Conservation (phyloP, 2,113 vertebrate species). For the Carettochelys insculpta region DNA sequence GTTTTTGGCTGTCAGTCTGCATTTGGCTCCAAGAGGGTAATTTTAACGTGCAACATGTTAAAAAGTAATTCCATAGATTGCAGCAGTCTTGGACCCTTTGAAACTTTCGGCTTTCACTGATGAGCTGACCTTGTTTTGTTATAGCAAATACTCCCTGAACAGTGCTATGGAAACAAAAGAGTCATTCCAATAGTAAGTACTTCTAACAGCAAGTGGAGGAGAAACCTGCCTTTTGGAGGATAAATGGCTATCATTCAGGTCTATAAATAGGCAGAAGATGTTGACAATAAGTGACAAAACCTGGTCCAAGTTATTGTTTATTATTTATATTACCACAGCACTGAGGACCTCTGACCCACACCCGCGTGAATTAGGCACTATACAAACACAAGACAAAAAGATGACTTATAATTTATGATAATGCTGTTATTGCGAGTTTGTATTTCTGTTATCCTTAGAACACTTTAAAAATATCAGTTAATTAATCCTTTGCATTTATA, state of each 20-base stretch:
- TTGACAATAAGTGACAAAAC: constrained; percentile 36
- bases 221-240: neutral
- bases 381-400: constrained; percentile 21
- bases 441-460: neutral
- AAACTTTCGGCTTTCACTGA: constrained; percentile 46
- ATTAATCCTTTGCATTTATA: constrained; percentile 24
- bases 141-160: constrained; percentile 36
- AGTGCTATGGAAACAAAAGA: neutral
- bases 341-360: constrained; percentile 15
- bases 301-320: constrained; percentile 20
- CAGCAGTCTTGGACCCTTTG: constrained; percentile 9
- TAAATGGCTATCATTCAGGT: neutral
- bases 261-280: neutral
- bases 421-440: neutral
- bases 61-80: constrained; percentile 48
- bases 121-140: constrained; percentile 45
- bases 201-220: neutral
- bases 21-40: constrained; percentile 57
- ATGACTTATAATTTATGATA: neutral
- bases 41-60: constrained; percentile 56
- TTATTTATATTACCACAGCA: constrained; percentile 58
- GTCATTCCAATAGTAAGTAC: neutral
- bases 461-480: neutral
- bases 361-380: neutral
- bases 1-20: constrained; percentile 59